Base-by-base conservation (phyloP, 2,113 vertebrate species). In the Xerus inauris region DNA sequence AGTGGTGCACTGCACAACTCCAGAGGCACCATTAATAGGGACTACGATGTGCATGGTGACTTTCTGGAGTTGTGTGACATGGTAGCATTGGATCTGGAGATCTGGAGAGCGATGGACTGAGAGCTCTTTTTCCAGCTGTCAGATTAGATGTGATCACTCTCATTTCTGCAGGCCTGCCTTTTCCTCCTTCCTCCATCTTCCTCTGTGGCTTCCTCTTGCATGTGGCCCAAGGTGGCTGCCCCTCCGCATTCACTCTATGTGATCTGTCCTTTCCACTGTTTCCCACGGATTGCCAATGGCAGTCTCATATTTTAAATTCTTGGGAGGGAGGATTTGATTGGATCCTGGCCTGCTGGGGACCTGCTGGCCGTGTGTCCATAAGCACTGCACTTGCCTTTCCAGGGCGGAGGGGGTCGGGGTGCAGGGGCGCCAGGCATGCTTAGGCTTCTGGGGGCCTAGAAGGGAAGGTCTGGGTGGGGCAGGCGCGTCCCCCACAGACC, bases 211-310 rank as follows among this genome's bases (percentile, higher is more conserved):
- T 79, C 40, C 35, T 72, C 49, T 45, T 57, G 20, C 13, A 2
- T 30, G 64, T 89, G 64, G 13, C 24, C 47, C 22, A 62, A 10
- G 9, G 59, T 11, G 59, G 59, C 59, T 62, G 59, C 59, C 24
- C 59, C 59, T 2, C 47, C 47, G 24, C 3, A 0, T 7, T 69
- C 3, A 28, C 22, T 87, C 26, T 13, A 0, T 9, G 2, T 13
- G 19, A 71, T 47, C 14, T 75, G 59, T 64, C 54, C 32, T 14
- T 54, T 54, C 24, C 42, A 64, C 42, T 57, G 2, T 19, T 51
- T 76, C 62, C 49, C 40, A 8, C 1, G 26, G 88, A 83, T 10
- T 12, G 10, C 62, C 59, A 69, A 67, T 57, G 30, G 64, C 16
- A 64, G 6, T 20, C 62, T 92, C 64, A 89, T n/a, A 62, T 28